Evolutionary conservation across 2,888 invertebrate genomes (phyloP).

Genomic region (Oxyteleia sp.): DNA sequence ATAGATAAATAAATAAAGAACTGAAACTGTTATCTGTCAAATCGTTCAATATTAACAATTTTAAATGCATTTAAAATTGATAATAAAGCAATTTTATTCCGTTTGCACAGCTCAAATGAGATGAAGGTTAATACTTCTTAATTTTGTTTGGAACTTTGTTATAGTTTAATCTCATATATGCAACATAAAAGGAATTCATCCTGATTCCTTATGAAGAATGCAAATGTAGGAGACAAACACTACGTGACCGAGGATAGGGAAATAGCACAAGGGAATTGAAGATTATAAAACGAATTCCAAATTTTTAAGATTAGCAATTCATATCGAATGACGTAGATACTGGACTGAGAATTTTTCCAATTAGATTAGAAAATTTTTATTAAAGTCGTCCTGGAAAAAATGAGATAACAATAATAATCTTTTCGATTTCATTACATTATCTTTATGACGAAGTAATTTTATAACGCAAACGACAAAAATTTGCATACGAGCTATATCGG

Average conservation of each 20-base stretch:
- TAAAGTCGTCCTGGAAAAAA: neutral
- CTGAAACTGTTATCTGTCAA: no score
- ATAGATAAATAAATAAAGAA: no score
- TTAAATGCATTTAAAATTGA: no score
- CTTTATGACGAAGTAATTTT: neutral
- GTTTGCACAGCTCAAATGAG: no score
- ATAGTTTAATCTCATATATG: no score
- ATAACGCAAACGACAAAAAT: neutral
- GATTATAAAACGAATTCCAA: constrained; percentile 39
- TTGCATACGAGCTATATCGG: neutral
- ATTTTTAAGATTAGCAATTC: constrained; percentile 49
- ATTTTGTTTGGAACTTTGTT: no score
- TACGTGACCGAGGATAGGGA: constrained; percentile 26
- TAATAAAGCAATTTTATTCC: no score
- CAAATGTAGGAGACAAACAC: no score
- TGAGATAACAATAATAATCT: neutral
- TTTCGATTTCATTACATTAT: neutral
- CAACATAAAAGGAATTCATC: no score
- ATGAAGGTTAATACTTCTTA: no score
- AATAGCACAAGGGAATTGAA: constrained; percentile 26
- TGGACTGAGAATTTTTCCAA: constrained; percentile 3
- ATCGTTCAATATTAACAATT: no score
- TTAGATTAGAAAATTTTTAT: constrained; percentile 22
- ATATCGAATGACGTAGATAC: constrained; percentile 23
- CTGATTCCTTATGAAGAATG: no score